Conservation (phyloP, 2,797 vertebrate genomes). For the Masticophis lateralis region DNA sequence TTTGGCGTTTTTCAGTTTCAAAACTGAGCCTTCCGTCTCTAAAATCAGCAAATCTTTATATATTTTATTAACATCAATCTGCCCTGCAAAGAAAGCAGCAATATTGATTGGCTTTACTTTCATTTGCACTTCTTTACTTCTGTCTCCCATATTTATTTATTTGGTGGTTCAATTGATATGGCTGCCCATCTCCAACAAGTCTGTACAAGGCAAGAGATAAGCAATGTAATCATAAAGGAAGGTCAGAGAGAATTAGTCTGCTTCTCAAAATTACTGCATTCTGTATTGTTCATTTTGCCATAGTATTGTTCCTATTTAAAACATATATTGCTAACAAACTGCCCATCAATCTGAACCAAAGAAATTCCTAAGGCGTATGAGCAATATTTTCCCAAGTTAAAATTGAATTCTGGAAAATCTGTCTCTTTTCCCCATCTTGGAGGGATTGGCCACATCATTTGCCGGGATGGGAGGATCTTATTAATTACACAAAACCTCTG, state of each 20-base stretch:
- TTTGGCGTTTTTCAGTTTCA: background rate
- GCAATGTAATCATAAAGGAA: background rate
- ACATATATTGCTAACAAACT: background rate
- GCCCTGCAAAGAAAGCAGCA: background rate
- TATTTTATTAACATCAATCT: background rate
- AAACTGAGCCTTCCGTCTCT: background rate
- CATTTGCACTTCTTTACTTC: background rate
- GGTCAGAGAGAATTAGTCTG: background rate
- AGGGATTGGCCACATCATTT: conserved; percentile 20
- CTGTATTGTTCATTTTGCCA: background rate
- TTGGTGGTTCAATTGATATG: background rate
- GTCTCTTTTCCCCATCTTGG: background rate
- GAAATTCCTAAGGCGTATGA: background rate
- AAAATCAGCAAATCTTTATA: background rate
- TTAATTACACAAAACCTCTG: conserved; percentile 39
- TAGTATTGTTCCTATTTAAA: background rate
- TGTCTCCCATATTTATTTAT: background rate
- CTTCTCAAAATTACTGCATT: background rate
- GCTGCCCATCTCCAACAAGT: background rate
- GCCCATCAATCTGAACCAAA: background rate
- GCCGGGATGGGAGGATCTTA: background rate
- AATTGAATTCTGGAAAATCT: conserved; percentile 12
- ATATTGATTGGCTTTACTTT: background rate
- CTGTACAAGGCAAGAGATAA: background rate
- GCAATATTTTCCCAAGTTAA: conserved; percentile 4